phyloP scores from a whole-genome alignment of 2,797 vertebrate species.

The Amblyopsis hoosieri region DNA sequence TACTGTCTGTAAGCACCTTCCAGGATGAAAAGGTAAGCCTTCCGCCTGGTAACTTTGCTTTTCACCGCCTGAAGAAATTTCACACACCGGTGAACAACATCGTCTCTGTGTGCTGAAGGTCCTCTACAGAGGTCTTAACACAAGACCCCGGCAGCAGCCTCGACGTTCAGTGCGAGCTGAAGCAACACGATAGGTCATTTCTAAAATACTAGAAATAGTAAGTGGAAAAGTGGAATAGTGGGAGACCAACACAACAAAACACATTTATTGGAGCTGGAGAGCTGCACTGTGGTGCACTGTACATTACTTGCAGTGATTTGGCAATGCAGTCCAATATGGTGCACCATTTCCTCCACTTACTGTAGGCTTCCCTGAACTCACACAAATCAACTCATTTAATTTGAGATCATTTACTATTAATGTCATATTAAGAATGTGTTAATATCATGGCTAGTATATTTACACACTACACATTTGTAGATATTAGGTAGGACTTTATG shows the following conservation, averaged over 20 bases:
- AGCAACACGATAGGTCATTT: constrained; percentile 3
- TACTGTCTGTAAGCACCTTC: constrained; percentile 29
- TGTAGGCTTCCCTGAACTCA: too few relatives aligned
- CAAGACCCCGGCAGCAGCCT: constrained; percentile 38
- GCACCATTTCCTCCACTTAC: too few relatives aligned
- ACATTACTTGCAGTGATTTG: too few relatives aligned
- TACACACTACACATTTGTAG: background rate
- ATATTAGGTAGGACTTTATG: background rate
- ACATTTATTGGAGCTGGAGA: too few relatives aligned
- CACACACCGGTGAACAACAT: constrained; percentile 59
- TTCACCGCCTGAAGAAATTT: constrained; percentile 58
- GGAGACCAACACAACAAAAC: background rate
- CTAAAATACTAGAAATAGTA: background rate
- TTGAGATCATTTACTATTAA: too few relatives aligned
- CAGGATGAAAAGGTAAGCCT: constrained; percentile 42
- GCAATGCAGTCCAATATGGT: too few relatives aligned
- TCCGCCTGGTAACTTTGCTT: constrained; percentile 38
- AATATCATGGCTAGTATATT: too few relatives aligned
- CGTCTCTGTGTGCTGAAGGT: constrained; percentile 59
- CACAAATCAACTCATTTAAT: too few relatives aligned
- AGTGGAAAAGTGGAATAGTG: background rate
- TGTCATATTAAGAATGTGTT: too few relatives aligned
- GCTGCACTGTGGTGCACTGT: too few relatives aligned
- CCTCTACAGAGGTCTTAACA: constrained; percentile 44
- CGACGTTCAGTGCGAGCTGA: constrained; percentile 14